Evolutionary conservation across 2,113 vertebrate species (phyloP).

Genomic region (Azemiops feae): DNA sequence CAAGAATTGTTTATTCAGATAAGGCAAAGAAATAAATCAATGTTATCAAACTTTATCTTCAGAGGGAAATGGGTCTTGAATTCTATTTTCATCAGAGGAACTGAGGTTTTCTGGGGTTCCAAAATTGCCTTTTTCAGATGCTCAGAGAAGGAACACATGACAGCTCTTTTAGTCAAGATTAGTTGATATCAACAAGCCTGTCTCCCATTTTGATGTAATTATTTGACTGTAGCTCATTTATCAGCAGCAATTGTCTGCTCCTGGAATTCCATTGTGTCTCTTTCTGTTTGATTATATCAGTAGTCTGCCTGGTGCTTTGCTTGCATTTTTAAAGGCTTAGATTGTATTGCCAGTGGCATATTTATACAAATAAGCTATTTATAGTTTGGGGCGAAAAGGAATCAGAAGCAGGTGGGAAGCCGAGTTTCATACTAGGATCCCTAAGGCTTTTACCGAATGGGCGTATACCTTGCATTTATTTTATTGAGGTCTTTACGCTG

Average conservation of each 20-base stretch:
- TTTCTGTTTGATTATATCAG: not conserved
- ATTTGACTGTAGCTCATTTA: not conserved
- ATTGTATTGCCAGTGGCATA: not conserved
- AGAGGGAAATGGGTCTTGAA: not conserved
- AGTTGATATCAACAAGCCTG: not conserved
- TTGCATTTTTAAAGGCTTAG: slow-evolving; percentile 1
- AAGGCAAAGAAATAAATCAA: rapidly evolving
- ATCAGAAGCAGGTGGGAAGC: not conserved
- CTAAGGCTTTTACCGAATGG: not conserved
- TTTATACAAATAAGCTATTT: not conserved
- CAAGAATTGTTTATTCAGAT: not conserved
- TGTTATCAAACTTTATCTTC: not conserved
- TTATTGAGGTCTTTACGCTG: not conserved
- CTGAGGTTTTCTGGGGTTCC: not conserved
- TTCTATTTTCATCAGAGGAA: not conserved
- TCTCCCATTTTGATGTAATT: not conserved
- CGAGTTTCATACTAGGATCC: not conserved
- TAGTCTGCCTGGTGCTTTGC: not conserved
- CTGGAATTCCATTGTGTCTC: not conserved
- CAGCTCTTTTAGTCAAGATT: not conserved
- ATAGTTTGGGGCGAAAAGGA: not conserved
- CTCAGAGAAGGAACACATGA: not conserved
- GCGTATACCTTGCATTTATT: not conserved
- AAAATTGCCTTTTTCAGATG: not conserved
- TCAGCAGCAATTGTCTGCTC: not conserved